These are phyloP conservation scores for Melipona bicolor DNA, from an alignment of 2,888 invertebrate genomes.

Conservation along the genomic window DNA sequence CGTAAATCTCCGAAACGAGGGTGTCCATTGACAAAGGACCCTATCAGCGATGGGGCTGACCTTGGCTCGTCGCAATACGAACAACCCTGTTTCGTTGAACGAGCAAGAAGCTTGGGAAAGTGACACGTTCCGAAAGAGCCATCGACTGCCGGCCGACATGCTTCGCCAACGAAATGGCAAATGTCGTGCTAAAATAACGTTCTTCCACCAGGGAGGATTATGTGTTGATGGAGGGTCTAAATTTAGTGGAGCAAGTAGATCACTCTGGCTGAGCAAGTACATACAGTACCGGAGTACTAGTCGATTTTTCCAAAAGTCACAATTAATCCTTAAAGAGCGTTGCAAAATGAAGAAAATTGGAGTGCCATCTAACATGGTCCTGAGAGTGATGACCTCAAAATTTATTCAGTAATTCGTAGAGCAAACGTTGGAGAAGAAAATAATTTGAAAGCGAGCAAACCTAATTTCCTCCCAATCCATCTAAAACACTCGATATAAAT, in stretches of 20 bases:
- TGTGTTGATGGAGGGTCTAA: not conserved
- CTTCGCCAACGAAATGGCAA: constrained; percentile 20
- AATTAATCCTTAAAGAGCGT: not conserved
- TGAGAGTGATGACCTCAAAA: no score
- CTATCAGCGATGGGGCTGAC: constrained; percentile 5
- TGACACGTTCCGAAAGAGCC: not conserved
- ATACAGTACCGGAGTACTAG: not conserved
- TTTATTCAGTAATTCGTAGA: no score
- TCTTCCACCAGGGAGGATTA: not conserved
- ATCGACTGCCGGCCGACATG: not conserved
- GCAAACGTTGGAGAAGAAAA: no score
- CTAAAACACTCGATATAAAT: no score
- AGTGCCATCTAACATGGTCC: no score
- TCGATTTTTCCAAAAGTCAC: not conserved
- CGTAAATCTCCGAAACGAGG: not conserved
- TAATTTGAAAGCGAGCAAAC: no score
- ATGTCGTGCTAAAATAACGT: constrained; percentile 12
- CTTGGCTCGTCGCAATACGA: constrained; percentile 13
- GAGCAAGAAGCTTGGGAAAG: not conserved
- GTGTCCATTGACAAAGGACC: not conserved
- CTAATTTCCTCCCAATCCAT: no score
- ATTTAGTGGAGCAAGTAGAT: not conserved
- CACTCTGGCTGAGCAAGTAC: not conserved
- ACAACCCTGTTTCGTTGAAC: constrained; percentile 5
- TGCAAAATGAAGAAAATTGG: no score